Evolutionary conservation across 2,888 invertebrate species (phyloP).

Genomic region (Limenitis camilla): DNA sequence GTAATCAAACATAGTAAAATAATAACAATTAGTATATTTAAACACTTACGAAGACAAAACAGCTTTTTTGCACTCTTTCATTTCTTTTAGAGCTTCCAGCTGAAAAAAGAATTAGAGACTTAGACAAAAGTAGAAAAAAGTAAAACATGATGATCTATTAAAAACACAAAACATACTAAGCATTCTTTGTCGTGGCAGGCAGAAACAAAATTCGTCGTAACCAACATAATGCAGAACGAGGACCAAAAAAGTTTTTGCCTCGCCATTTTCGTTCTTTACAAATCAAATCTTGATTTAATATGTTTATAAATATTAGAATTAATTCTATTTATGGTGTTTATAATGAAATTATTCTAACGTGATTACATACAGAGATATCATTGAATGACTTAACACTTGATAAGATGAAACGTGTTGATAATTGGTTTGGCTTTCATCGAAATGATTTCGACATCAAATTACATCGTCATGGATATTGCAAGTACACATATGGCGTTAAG

Average conservation of each 20-base stretch:
- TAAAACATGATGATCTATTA: not conserved
- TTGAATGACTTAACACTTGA: constrained; percentile 21
- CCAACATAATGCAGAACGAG: constrained; percentile 46
- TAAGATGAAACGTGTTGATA: constrained; percentile 34
- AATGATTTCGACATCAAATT: not conserved
- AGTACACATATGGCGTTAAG: too few relatives aligned
- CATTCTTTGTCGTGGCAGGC: constrained; percentile 54
- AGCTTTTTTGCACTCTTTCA: constrained; percentile 61
- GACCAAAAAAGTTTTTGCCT: constrained; percentile 53
- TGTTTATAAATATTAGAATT: constrained; percentile 17
- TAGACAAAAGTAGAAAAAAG: not conserved
- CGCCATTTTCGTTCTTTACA: constrained; percentile 41
- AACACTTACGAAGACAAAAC: constrained; percentile 53
- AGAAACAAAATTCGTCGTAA: constrained; percentile 37
- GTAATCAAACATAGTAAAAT: not conserved
- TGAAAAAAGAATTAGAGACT: constrained; percentile 29
- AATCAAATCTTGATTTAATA: constrained; percentile 24
- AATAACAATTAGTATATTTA: not conserved
- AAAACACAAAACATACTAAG: constrained; percentile 57
- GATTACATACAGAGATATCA: constrained; percentile 20
- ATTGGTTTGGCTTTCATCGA: not conserved
- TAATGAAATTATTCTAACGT: constrained; percentile 22
- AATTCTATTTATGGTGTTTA: constrained; percentile 25
- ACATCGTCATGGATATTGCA: not conserved
- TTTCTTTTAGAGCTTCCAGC: constrained; percentile 58